Evolutionary conservation across 30 jellyfish, hydroid and myxozoan species (phyloP).

Genomic region (Morbakka virulenta): DNA sequence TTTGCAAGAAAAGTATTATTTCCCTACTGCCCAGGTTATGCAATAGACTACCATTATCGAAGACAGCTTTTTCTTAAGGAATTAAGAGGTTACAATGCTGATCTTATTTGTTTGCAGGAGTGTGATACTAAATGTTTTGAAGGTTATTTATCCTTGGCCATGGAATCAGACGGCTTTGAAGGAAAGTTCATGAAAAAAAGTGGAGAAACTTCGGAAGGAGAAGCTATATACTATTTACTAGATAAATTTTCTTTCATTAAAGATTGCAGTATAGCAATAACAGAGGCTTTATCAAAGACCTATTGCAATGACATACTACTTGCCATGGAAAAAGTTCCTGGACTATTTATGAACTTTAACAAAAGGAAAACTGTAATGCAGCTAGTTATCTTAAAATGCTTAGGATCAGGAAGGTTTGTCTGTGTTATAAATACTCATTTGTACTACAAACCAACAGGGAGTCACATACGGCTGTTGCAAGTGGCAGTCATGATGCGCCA

Average conservation of each 20-base stretch:
- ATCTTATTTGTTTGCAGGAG: constrained; percentile 84
- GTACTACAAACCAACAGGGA: constrained; percentile 68
- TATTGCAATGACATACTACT: constrained; percentile 38
- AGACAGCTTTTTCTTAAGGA: constrained; percentile 83
- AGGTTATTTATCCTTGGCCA: constrained; percentile 55
- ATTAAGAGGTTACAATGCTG: constrained; percentile 81
- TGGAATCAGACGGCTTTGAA: constrained; percentile 59
- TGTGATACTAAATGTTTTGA: constrained; percentile 73
- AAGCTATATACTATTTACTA: constrained; percentile 61
- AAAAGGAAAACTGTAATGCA: constrained; percentile 84
- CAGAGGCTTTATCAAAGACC: constrained; percentile 54
- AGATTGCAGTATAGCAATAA: constrained; percentile 30
- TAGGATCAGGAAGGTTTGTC: constrained; percentile 11
- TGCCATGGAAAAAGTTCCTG: constrained; percentile 48
- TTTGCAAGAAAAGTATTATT: constrained; percentile 56
- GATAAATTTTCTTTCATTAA: constrained; percentile 22
- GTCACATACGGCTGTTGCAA: constrained; percentile 72
- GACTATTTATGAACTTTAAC: constrained; percentile 37
- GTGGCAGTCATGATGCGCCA: constrained; percentile 55
- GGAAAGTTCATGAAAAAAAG: constrained; percentile 58
- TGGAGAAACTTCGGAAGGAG: constrained; percentile 97
- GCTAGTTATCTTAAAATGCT: constrained; percentile 33
- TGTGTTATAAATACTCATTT: constrained; percentile 86
- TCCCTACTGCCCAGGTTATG: constrained; percentile 92
- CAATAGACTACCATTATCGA: constrained; percentile 61